phyloP scores from a whole-genome alignment of 2,113 vertebrate species.

The Chrysochloris asiatica region DNA sequence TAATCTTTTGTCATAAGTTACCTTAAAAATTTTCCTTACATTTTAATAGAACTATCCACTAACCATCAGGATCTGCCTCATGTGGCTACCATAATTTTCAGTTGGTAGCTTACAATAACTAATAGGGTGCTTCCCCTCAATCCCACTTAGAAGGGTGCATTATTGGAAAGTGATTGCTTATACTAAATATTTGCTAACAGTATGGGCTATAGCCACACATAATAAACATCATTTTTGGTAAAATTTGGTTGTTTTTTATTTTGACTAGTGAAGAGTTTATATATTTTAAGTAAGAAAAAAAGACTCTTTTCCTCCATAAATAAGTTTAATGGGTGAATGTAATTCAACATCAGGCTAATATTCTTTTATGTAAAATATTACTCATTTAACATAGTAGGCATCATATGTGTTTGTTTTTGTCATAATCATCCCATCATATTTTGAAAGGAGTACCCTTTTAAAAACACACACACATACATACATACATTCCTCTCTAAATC shows the following conservation, averaged over 20 bases:
- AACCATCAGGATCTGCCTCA: neutral
- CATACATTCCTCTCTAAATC: neutral
- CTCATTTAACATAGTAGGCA: neutral
- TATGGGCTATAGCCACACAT: neutral
- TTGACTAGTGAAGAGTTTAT: neutral
- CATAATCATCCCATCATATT: neutral
- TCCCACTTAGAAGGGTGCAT: neutral
- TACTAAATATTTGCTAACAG: neutral
- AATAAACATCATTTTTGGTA: neutral
- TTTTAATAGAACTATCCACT: neutral
- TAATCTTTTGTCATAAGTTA: neutral
- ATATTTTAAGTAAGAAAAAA: constrained; percentile 39
- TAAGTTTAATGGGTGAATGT: neutral
- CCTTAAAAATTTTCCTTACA: neutral
- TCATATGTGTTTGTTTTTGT: neutral
- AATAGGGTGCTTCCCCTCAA: neutral
- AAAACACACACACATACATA: no score
- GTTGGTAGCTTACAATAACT: neutral
- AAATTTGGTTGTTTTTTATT: constrained; percentile 19
- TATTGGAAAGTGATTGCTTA: neutral
- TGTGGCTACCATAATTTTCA: neutral
- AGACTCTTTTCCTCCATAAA: neutral
- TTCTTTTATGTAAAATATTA: neutral
- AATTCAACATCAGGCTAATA: constrained; percentile 35
- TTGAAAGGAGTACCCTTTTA: neutral